These are phyloP conservation scores for Ecliptopera silaceata DNA, from an alignment of 2,888 invertebrate species.

Conservation along the genomic window DNA sequence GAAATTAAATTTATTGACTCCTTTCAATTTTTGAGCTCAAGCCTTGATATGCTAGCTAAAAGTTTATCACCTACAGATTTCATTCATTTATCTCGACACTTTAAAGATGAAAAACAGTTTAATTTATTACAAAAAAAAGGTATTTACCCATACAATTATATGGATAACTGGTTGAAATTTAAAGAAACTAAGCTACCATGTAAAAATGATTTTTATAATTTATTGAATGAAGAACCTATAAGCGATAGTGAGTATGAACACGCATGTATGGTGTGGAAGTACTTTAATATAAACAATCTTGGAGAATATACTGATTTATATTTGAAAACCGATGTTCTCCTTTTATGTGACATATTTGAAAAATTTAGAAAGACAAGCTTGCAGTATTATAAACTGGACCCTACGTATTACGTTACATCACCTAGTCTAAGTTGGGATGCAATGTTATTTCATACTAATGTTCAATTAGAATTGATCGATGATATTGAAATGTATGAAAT, in stretches of 20 bases:
- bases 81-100: not conserved
- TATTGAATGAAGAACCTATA: constrained; percentile 1
- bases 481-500: too few species aligned
- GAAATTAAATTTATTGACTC: constrained; percentile 10
- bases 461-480: too few species aligned
- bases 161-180: constrained; percentile 4
- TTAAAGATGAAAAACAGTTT: not conserved
- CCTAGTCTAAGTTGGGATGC: too few species aligned
- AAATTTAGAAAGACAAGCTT: too few species aligned
- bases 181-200: not conserved
- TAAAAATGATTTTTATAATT: constrained; percentile 11
- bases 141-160: too few species aligned
- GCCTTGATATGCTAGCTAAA: not conserved
- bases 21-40: constrained; percentile 9
- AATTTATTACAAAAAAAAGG: not conserved
- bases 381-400: too few species aligned
- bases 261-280: constrained; percentile 5
- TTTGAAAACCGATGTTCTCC: too few species aligned
- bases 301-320: constrained; percentile 24
- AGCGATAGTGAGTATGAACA: constrained; percentile 1
- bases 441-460: too few species aligned
- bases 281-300: not conserved
- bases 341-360: too few species aligned
- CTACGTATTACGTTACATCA: too few species aligned
- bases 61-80: not conserved